Conservation (phyloP, 1,140 invertebrate species). For the Heliothis virescens region DNA sequence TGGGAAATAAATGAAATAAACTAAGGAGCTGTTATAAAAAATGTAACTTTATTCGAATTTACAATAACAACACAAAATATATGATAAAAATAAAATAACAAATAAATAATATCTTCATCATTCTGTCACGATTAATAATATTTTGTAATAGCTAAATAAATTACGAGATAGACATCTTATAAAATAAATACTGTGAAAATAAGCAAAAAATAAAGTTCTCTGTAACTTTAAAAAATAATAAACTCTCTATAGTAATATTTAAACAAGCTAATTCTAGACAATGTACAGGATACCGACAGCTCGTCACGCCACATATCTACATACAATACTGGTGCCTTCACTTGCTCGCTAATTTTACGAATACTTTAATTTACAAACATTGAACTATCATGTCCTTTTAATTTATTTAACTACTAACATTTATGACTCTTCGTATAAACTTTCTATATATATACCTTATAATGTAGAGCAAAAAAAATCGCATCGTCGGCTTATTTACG, state of each 20-base stretch:
- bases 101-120: conserved; percentile 36
- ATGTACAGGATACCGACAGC: conserved; percentile 48
- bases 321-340: conserved; percentile 48
- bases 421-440: neutral
- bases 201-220: conserved; percentile 37
- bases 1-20: neutral
- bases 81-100: conserved; percentile 22
- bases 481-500: neutral
- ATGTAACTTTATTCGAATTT: conserved; percentile 25
- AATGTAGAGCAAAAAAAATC: neutral
- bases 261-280: conserved; percentile 62
- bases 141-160: conserved; percentile 3
- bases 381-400: neutral
- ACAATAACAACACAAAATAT: conserved; percentile 33
- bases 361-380: conserved; percentile 23
- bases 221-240: conserved; percentile 38
- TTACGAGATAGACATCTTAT: conserved; percentile 22
- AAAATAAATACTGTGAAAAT: conserved; percentile 40
- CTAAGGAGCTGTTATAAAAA: neutral
- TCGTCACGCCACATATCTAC: conserved; percentile 43
- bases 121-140: neutral
- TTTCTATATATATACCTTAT: neutral
- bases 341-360: conserved; percentile 22
- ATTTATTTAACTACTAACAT: neutral
- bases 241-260: conserved; percentile 40